These are phyloP conservation scores for Nyctibius bracteatus DNA, from an alignment of 2,113 vertebrate genomes.

Conservation along the genomic window DNA sequence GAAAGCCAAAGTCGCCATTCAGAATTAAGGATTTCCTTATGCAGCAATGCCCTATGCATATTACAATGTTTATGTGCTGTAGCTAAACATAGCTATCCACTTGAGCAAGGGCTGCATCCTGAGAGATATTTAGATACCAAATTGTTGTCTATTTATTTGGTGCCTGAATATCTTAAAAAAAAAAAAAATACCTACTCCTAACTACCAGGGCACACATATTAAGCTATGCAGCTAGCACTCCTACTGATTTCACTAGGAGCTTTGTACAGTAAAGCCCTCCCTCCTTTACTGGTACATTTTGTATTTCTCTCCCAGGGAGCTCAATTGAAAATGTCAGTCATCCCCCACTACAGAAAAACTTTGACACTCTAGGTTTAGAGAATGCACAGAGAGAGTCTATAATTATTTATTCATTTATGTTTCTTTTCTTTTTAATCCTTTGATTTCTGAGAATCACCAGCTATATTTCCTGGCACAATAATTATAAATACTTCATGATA, in stretches of 20 bases:
- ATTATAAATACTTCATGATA: constrained; percentile 58
- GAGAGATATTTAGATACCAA: not conserved
- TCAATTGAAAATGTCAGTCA: not conserved
- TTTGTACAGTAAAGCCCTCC: not conserved
- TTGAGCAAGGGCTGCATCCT: not conserved
- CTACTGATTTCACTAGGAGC: not conserved
- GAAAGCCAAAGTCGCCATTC: not conserved
- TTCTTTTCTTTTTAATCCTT: constrained; percentile 51
- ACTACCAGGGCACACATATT: not conserved
- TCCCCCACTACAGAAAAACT: not conserved
- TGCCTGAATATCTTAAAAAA: not conserved
- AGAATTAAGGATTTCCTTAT: not conserved
- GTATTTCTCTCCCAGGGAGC: not conserved
- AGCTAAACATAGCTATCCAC: not conserved
- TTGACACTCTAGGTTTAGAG: not conserved
- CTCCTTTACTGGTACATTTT: not conserved
- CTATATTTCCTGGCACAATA: constrained; percentile 48
- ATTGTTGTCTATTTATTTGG: not conserved
- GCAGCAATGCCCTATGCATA: not conserved
- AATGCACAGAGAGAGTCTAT: not conserved
- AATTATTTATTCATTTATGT: constrained; percentile 59
- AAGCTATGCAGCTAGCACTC: not conserved
- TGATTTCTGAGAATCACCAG: constrained; percentile 38
- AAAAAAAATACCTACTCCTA: not conserved
- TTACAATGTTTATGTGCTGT: not conserved